Evolutionary conservation across 2,888 invertebrate genomes (phyloP).

Genomic region (Andrena bicolor): DNA sequence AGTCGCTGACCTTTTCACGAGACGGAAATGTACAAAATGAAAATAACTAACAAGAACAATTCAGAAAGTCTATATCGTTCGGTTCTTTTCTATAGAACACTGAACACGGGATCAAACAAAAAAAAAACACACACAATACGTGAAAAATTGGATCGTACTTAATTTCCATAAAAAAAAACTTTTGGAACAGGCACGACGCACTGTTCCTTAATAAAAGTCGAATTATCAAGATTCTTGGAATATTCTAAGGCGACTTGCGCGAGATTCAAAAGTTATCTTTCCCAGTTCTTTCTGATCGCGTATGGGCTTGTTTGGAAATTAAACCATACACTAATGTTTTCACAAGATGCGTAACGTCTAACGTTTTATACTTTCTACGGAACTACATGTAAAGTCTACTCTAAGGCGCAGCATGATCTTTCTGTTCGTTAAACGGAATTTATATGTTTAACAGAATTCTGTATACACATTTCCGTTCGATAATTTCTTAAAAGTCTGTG

Average conservation of each 20-base stretch:
- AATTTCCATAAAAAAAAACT: conserved; percentile 5
- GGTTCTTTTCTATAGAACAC: conserved; percentile 25
- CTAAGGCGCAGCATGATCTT: neutral
- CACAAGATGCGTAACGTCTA: conserved; percentile 2
- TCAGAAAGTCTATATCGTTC: conserved; percentile 7
- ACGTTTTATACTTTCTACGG: conserved; percentile 17
- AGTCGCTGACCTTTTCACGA: conserved; percentile 30
- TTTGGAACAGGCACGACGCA: neutral
- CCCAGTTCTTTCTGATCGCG: conserved; percentile 4
- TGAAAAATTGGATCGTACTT: conserved; percentile 9
- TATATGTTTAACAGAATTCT: neutral
- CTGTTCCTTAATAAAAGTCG: neutral
- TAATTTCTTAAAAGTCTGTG: neutral
- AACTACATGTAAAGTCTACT: conserved; percentile 7
- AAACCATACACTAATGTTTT: neutral
- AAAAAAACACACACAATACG: conserved; percentile 14
- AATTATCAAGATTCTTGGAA: neutral
- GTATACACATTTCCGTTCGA: neutral
- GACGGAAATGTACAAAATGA: neutral
- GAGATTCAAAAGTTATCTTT: conserved; percentile 49
- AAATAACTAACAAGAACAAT: neutral
- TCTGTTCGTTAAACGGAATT: neutral
- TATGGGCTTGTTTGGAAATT: conserved; percentile 1
- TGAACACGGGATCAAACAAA: conserved; percentile 41
- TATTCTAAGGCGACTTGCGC: conserved; percentile 27